These are phyloP conservation scores for Drosophila neonasuta DNA, from an alignment of 2,888 invertebrate species.

Conservation along the genomic window DNA sequence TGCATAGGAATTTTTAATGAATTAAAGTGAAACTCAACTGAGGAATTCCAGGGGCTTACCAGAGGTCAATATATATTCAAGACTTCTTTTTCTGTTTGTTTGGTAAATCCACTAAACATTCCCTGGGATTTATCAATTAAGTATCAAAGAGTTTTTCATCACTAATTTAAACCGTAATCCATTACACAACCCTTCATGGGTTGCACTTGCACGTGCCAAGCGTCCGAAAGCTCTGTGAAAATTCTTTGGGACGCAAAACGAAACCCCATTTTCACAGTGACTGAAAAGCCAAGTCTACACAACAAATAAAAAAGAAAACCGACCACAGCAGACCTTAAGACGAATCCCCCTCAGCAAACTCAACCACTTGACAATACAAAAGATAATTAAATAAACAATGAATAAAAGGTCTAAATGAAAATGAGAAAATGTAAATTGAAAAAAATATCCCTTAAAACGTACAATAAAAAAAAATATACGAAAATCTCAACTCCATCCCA, in stretches of 20 bases:
- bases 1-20: constrained; percentile 31
- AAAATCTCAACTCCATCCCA: constrained; percentile 30
- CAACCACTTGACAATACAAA: constrained; percentile 74
- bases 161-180: constrained; percentile 48
- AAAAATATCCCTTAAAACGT: constrained; percentile 43
- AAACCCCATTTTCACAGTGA: constrained; percentile 20
- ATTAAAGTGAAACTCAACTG: constrained; percentile 30
- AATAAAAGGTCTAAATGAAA: constrained; percentile 66
- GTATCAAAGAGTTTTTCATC: constrained; percentile 52
- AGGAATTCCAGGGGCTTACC: constrained; percentile 28
- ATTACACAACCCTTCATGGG: constrained; percentile 25
- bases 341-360: constrained; percentile 50
- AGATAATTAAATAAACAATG: constrained; percentile 75
- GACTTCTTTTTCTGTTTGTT: not conserved
- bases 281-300: constrained; percentile 38
- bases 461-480: constrained; percentile 10
- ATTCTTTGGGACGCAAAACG: constrained; percentile 6
- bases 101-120: constrained; percentile 16
- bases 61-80: constrained; percentile 18
- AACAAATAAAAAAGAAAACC: not conserved
- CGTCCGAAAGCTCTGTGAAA: constrained; percentile 26
- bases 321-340: constrained; percentile 36
- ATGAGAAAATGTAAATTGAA: constrained; percentile 66
- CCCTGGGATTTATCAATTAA: constrained; percentile 63
- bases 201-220: constrained; percentile 54